Base-by-base conservation (phyloP, 1,140 invertebrate species). In the Harlomillsia oculata region DNA sequence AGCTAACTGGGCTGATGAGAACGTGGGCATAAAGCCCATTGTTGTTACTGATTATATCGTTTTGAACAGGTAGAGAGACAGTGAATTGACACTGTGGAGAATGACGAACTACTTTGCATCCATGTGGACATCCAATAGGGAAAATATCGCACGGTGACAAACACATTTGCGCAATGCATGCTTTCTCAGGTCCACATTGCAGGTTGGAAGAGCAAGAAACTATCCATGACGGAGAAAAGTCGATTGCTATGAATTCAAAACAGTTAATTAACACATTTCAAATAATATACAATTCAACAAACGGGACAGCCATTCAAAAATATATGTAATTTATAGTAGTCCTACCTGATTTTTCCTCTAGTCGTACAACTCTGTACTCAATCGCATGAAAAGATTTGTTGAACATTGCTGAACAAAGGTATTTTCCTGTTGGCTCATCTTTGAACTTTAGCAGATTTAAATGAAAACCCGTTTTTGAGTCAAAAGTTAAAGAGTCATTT, bases 401-500 rank as follows among this genome's bases (percentile, higher is more conserved):
- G 13, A 41, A n/a, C 25, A 37, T 48, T 11, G 55, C 46, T 11
- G 55, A 37, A 36, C 55, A 57, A n/a, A 57, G 20, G 39, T 57
- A 57, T 30, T 23, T 44, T 25, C 55, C 55, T 9, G 39, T 30
- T 3, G 55, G 55, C 20, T 51, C 46, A 21, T 34, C 41, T 2
- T 39, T 29, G n/a, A 25, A 20, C 3, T 37, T 44, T 1, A 21
- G 30, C 3, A 32, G 2, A 16, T 32, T 13, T 0, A 48, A 5
- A 20, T 34, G 45, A 5, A 48, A 48, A 4, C 45, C 45, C n/a
- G 45, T 32, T 32, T 48, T 48, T 18, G 45, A 30, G 36, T 48
- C 34, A 13, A 13, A 48, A 1, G 28, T 18, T 29, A 48, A 5
- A 34, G 55, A 51, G 2, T 51, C 55, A 36, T 57, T 51, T 4